Evolutionary conservation across 2,888 invertebrate species (phyloP).

Genomic region (Sarcophaga carnaria): DNA sequence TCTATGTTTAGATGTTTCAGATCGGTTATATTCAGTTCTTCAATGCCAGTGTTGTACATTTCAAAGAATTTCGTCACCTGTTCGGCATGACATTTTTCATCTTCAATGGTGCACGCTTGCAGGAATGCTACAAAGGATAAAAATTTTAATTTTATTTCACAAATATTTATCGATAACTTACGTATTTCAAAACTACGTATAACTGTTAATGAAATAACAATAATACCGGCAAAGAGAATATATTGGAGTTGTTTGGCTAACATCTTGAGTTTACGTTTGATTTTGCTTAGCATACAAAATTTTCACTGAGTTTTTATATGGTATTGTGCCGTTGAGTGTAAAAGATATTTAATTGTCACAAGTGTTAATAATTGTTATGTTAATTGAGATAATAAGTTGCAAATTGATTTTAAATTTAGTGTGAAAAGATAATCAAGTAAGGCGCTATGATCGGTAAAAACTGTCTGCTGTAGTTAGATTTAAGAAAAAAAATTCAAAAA

Average conservation of each 20-base stretch:
- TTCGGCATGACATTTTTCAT: conserved; percentile 54
- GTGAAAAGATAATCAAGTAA: too few species aligned
- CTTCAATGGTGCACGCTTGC: conserved; percentile 47
- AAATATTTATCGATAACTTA: conserved; percentile 30
- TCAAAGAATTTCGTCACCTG: conserved; percentile 47
- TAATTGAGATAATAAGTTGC: too few species aligned
- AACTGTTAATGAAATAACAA: neutral
- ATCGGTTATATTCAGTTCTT: conserved; percentile 46
- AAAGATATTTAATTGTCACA: conserved; percentile 6
- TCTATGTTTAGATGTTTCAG: conserved; percentile 54
- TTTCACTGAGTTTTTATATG: conserved; percentile 50
- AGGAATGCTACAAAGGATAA: conserved; percentile 45
- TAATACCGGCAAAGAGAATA: conserved; percentile 8
- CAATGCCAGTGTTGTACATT: conserved; percentile 47
- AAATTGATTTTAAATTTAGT: too few species aligned
- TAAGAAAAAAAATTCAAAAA: too few species aligned
- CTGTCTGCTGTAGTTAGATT: too few species aligned
- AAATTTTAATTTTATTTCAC: neutral
- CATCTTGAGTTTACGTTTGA: conserved; percentile 39
- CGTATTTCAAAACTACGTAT: conserved; percentile 47
- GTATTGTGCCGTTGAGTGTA: neutral
- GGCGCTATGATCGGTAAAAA: too few species aligned
- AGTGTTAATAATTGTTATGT: neutral
- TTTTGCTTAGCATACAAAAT: neutral
- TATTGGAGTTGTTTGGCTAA: conserved; percentile 10